A percentile compares a stretch with the other conserved stretches of the same genome.
phyloP scores from a whole-genome alignment of 2,113 vertebrate species.

The Phycodurus eques region DNA sequence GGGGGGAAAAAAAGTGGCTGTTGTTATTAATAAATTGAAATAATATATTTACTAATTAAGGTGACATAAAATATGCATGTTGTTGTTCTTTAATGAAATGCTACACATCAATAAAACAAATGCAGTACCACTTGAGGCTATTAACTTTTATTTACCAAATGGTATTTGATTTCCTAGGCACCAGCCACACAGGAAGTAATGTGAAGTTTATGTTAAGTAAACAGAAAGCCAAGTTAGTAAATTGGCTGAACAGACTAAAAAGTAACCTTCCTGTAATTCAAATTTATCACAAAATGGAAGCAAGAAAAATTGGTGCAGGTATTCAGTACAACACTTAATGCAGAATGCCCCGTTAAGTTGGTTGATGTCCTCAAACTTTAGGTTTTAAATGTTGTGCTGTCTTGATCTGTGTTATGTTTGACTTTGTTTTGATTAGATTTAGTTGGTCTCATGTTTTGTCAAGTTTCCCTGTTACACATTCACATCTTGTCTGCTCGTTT shows the following conservation, averaged over 20 bases:
- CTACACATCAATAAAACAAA: constrained; percentile 10
- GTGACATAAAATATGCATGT: constrained; percentile 2
- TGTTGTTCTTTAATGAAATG: constrained; percentile 10
- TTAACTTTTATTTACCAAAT: not conserved
- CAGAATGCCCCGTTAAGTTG: not conserved
- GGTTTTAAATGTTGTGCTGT: too few relatives aligned
- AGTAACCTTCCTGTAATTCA: not conserved
- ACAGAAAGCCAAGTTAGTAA: constrained; percentile 4
- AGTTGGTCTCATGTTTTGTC: too few relatives aligned
- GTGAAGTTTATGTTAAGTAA: not conserved
- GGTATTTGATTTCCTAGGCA: not conserved
- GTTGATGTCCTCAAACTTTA: too few relatives aligned
- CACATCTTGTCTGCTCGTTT: too few relatives aligned
- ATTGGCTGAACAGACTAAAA: not conserved
- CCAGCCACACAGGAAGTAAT: constrained; percentile 5
- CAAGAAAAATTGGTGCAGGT: not conserved
- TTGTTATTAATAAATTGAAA: constrained; percentile 18
- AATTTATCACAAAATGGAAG: not conserved
- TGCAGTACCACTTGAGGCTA: not conserved
- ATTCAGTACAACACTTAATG: not conserved
- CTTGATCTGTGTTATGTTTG: too few relatives aligned
- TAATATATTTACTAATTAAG: constrained; percentile 3
- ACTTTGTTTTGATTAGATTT: too few relatives aligned
- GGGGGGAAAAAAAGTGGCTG: not conserved
- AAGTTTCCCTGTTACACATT: too few relatives aligned